Conservation (phyloP, 2,113 vertebrate species). For the Leptosomus discolor region DNA sequence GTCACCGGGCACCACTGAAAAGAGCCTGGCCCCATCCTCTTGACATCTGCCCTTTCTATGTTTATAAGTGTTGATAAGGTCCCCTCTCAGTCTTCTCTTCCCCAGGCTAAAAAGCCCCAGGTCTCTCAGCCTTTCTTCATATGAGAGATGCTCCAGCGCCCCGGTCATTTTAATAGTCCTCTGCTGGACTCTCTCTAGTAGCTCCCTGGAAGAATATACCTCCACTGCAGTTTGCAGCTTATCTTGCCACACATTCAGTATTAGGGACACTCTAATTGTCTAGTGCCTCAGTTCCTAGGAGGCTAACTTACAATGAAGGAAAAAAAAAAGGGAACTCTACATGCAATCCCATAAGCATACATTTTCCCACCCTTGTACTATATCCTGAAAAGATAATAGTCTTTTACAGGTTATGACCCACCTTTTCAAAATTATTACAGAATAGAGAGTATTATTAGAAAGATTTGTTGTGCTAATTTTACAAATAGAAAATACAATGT, state of each 20-base stretch:
- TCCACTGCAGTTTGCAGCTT: background rate
- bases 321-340: background rate
- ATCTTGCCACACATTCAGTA: background rate
- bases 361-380: background rate
- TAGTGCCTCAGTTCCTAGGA: background rate
- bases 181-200: too few relatives aligned
- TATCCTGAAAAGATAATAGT: background rate
- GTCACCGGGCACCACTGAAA: too few relatives aligned
- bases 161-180: too few relatives aligned
- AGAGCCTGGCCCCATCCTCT: too few relatives aligned
- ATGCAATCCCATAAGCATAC: background rate
- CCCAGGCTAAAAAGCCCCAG: too few relatives aligned
- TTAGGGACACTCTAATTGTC: background rate
- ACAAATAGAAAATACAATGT: background rate
- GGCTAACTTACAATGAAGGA: background rate
- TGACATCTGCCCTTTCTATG: too few relatives aligned
- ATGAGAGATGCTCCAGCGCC: too few relatives aligned
- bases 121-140: too few relatives aligned
- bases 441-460: background rate
- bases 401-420: background rate
- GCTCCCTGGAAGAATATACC: too few relatives aligned
- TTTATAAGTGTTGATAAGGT: too few relatives aligned
- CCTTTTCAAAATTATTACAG: background rate
- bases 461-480: background rate
- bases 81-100: too few relatives aligned